These are phyloP conservation scores for Tipula helvola DNA, from an alignment of 2,888 invertebrate genomes.

Conservation along the genomic window DNA sequence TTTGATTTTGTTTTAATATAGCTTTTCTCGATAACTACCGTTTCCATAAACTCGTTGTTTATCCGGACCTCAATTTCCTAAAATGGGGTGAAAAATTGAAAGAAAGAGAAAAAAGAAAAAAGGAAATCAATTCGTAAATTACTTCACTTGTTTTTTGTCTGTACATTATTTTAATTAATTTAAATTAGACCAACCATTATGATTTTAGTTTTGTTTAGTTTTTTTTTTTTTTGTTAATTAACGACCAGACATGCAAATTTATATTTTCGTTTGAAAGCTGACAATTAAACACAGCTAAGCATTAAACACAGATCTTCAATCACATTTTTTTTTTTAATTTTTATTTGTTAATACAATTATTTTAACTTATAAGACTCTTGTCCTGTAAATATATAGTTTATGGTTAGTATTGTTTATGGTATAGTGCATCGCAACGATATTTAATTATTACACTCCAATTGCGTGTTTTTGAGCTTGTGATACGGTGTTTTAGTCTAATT, in stretches of 20 bases:
- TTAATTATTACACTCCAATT: not conserved
- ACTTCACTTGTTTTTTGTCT: not conserved
- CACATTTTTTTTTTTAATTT: not conserved
- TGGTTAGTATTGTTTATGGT: not conserved
- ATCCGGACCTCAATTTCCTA: slow-evolving; percentile 4
- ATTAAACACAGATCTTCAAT: slow-evolving; percentile 4
- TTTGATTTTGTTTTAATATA: not conserved
- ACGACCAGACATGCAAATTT: slow-evolving; percentile 4
- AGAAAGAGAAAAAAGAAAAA: not conserved
- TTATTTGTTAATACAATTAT: not conserved
- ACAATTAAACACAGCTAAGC: slow-evolving; percentile 4
- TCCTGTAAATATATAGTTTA: not conserved
- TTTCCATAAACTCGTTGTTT: not conserved
- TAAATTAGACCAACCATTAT: not conserved
- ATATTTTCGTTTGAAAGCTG: not conserved
- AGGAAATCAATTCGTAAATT: slow-evolving; percentile 4
- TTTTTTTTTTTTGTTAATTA: not conserved
- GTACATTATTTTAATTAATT: not conserved
- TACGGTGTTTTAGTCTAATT: not conserved
- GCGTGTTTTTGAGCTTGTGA: not conserved
- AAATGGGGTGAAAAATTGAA: not conserved
- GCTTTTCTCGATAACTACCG: not conserved
- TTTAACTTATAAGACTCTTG: not conserved
- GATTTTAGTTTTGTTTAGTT: not conserved
- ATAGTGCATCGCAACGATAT: not conserved